Evolutionary conservation across 2,797 vertebrate genomes (phyloP), one percentile per base, ranked within the genome.

Genomic region (Varecia variegata): DNA sequence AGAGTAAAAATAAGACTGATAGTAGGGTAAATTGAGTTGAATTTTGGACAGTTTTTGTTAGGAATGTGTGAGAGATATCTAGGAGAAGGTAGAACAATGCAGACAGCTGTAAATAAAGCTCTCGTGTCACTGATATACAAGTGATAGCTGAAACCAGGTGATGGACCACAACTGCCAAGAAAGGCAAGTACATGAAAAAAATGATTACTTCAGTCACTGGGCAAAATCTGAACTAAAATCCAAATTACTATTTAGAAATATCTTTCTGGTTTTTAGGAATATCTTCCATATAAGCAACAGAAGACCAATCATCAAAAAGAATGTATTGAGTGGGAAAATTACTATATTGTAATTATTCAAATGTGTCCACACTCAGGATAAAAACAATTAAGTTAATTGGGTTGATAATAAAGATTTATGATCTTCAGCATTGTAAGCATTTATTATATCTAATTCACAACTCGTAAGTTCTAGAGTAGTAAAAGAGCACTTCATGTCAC

Each of bases 351-450:
- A 58, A 47, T 77, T 92, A 93, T 74, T 65, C 58, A 43, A 54
- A 83, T 70, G 25, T 47, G 7, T 76, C 15, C 54, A 58, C n/a
- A 90, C 6, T 85, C 70, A 60, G 21, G 45, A 87, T 65, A 45
- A 92, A 97, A 95, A 70, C 17, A 92, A 92, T 74, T 82, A 71
- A 45, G 18, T 70, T 92, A 90, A 93, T 89, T 95, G n/a, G 27
- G 21, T 56, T 90, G 67, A 87, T 60, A 93, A 89, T 82, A 77
- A 84, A 94, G 40, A 68, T 71, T 52, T 81, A 93, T 86, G 76
- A 79, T 88, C 32, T 60, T 58, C 32, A 96, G 14, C 32, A 95
- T 81, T 90, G 21, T 70, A 80, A 14, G 77, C 2, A 67, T 18
- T 73, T 58, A 58, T 25, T 58, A 58, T 67, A 50, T 45, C 8